phyloP scores from a whole-genome alignment of 2,113 vertebrate genomes.

The Xiphias gladius region DNA sequence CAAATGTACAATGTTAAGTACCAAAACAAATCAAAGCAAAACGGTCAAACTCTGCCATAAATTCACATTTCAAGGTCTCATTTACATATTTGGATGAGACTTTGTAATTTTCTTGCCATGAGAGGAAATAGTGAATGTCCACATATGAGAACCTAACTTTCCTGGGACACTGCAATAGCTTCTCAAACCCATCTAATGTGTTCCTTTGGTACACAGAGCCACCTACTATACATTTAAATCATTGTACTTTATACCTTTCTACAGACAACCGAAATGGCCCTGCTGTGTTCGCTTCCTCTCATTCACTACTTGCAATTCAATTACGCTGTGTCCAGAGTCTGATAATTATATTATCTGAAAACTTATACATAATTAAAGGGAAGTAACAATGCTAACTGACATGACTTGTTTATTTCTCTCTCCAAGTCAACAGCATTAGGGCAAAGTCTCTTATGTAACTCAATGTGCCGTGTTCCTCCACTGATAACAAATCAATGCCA shows the following conservation, averaged over 20 bases:
- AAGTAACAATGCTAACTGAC: slow-evolving; percentile 62
- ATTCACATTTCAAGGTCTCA: slow-evolving; percentile 34
- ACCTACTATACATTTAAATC: slow-evolving; percentile 40
- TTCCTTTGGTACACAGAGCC: slow-evolving; percentile 35
- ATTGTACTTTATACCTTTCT: slow-evolving; percentile 32
- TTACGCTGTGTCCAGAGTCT: slow-evolving; percentile 73
- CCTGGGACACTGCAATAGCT: background rate
- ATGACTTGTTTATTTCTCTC: slow-evolving; percentile 64
- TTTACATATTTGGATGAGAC: slow-evolving; percentile 35
- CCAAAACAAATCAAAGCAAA: slow-evolving; percentile 32
- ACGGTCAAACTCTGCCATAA: background rate
- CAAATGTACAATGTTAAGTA: slow-evolving; percentile 8
- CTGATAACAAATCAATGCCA: slow-evolving; percentile 61
- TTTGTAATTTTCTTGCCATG: background rate
- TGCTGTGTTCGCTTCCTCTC: slow-evolving; percentile 67
- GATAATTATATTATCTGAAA: slow-evolving; percentile 75
- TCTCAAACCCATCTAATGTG: slow-evolving; percentile 48
- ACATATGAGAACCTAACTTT: slow-evolving; percentile 39
- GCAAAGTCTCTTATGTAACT: slow-evolving; percentile 54
- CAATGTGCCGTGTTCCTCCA: slow-evolving; percentile 39
- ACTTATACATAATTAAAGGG: slow-evolving; percentile 74
- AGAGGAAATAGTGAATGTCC: slow-evolving; percentile 26
- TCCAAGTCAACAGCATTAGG: slow-evolving; percentile 53
- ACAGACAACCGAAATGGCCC: slow-evolving; percentile 55
- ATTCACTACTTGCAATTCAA: slow-evolving; percentile 73